Percentiles rank a stretch among this genome's conserved stretches.
These are phyloP conservation scores for Drosophila subsilvestris DNA, from an alignment of 2,888 invertebrate genomes.

Conservation along the genomic window DNA sequence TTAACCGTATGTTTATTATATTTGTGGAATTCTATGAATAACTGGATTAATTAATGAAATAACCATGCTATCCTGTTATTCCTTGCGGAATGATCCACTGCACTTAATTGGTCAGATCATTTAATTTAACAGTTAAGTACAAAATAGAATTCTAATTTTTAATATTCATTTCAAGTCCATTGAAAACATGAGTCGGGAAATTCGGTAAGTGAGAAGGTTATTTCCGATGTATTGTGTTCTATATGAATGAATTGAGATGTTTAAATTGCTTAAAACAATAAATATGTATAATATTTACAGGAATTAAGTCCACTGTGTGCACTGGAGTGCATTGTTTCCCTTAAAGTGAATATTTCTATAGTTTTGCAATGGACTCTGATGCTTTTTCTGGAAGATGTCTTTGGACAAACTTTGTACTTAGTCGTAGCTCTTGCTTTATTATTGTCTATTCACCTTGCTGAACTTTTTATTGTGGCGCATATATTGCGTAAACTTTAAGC, in stretches of 20 bases:
- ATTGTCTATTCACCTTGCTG: constrained; percentile 35
- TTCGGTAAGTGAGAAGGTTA: too few species aligned
- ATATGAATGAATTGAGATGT: too few species aligned
- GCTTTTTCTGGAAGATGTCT: constrained; percentile 1
- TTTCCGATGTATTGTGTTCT: too few species aligned
- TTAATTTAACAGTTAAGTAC: too few species aligned
- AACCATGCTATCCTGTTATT: too few species aligned
- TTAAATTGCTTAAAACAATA: not conserved
- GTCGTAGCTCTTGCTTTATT: constrained; percentile 29
- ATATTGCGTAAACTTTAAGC: constrained; percentile 59
- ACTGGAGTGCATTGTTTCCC: not conserved
- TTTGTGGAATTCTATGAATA: not conserved
- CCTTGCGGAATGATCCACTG: too few species aligned
- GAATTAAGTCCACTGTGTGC: not conserved
- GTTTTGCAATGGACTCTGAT: constrained; percentile 7
- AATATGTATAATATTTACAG: not conserved
- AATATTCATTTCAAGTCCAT: too few species aligned
- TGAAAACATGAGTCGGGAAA: too few species aligned
- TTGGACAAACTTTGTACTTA: constrained; percentile 10
- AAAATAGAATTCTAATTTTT: too few species aligned
- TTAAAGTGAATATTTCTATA: not conserved
- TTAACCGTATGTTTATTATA: not conserved
- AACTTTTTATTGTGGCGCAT: constrained; percentile 49
- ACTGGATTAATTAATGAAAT: not conserved
- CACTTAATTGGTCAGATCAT: not conserved